Conservation (phyloP, 1,140 invertebrate genomes). For the Macrobrachium rosenbergii region DNA sequence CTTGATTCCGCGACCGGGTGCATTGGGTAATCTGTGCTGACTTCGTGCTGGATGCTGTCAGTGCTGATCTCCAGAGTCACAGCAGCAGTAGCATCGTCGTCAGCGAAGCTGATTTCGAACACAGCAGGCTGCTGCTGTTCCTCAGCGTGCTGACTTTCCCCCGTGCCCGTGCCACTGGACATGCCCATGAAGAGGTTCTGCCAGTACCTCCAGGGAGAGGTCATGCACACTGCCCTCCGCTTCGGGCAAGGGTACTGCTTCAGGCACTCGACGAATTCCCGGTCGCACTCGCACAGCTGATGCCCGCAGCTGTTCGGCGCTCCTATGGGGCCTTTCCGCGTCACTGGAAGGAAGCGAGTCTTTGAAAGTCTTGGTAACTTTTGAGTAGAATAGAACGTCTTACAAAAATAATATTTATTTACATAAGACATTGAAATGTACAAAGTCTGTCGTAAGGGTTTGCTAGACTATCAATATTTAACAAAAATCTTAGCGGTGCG, state of each 20-base stretch:
- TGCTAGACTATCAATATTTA: no score
- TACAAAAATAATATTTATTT: no score
- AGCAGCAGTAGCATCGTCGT: no score
- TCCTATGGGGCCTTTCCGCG: slow-evolving; percentile 25
- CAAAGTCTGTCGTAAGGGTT: no score
- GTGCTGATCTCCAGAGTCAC: no score
- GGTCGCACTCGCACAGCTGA: slow-evolving; percentile 87
- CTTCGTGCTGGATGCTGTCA: no score
- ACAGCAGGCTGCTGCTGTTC: background rate
- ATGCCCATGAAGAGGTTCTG: slow-evolving; percentile 66
- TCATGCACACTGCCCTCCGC: slow-evolving; percentile 72
- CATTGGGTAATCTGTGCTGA: no score
- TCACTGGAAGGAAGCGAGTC: slow-evolving; percentile 36
- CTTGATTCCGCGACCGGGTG: no score
- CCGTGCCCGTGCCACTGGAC: slow-evolving; percentile 42
- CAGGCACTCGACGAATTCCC: slow-evolving; percentile 84
- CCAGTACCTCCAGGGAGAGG: slow-evolving; percentile 65
- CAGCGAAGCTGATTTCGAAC: background rate
- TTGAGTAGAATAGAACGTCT: no score
- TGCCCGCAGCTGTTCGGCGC: slow-evolving; percentile 75
- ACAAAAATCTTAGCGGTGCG: no score
- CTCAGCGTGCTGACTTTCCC: background rate
- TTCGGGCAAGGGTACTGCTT: slow-evolving; percentile 81
- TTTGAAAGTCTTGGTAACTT: background rate
- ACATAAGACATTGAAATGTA: no score